Conservation (phyloP, 2,888 invertebrate genomes). For the Hirtodrosophila duncani region DNA sequence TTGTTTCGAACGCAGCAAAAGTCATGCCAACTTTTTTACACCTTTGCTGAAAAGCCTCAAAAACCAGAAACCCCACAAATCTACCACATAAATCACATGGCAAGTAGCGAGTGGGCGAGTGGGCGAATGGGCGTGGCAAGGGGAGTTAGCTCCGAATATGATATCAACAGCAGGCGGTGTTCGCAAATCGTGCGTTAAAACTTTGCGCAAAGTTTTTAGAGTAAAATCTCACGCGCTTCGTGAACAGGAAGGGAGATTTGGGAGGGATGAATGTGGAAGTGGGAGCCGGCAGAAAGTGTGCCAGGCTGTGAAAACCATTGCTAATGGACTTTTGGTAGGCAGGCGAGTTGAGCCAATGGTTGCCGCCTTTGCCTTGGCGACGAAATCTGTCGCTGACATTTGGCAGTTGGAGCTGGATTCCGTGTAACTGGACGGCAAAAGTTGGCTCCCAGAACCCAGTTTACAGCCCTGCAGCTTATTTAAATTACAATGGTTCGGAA, state of each 20-base stretch:
- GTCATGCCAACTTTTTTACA: slow-evolving; percentile 49
- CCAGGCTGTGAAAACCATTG: slow-evolving; percentile 70
- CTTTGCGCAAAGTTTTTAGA: slow-evolving; percentile 61
- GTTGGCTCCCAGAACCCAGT: slow-evolving; percentile 35
- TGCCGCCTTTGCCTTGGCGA: slow-evolving; percentile 49
- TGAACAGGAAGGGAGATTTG: not conserved
- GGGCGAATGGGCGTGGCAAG: slow-evolving; percentile 40
- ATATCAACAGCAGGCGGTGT: slow-evolving; percentile 67
- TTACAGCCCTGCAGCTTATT: slow-evolving; percentile 51
- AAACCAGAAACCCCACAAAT: slow-evolving; percentile 22
- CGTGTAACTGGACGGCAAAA: slow-evolving; percentile 47
- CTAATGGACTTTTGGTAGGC: slow-evolving; percentile 68
- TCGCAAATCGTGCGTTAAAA: slow-evolving; percentile 70
- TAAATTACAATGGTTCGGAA: slow-evolving; percentile 60
- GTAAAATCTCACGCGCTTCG: slow-evolving; percentile 61
- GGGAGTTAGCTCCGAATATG: slow-evolving; percentile 53
- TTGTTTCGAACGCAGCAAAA: slow-evolving; percentile 10
- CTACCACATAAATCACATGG: slow-evolving; percentile 57
- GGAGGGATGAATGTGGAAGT: slow-evolving; percentile 1
- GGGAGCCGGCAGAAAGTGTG: slow-evolving; percentile 47
- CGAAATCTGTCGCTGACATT: slow-evolving; percentile 69
- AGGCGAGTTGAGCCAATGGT: slow-evolving; percentile 48
- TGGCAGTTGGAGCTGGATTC: slow-evolving; percentile 59
- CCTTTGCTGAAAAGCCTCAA: slow-evolving; percentile 45
- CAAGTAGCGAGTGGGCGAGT: slow-evolving; percentile 26